Base-by-base conservation (phyloP, 2,888 invertebrate genomes). In the Gymnocheta viridis region DNA sequence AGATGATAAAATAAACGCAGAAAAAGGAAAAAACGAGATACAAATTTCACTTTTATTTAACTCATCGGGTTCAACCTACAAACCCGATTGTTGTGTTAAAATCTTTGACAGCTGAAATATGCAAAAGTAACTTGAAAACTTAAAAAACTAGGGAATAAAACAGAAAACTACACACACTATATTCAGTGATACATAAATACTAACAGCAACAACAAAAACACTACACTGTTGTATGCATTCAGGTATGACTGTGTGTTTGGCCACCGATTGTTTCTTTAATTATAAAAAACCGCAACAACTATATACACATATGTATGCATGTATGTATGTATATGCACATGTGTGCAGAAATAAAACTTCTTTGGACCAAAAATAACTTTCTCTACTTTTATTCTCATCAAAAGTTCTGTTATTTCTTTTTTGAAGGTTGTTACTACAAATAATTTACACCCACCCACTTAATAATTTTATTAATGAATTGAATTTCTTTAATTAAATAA, bases 1-100 rank as follows among this genome's bases (percentile, higher is more conserved):
- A 14, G 2, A 27, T 58, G 5, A 66, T 10, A 35, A 14, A 56
- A 54, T 44, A 64, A 19, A 24, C 6, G 19, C 41, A 72, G 27
- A 44, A 66, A 29, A 27, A n/a, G 4, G 69, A 64, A 38, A 66
- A 56, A 17, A 78, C 9, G n/a, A n/a, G n/a, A 73, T 14, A 22
- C 12, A 72, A 80, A 77, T 84, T 84, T 84, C 83, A 80, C 83
- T 84, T 84, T 84, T 80, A 58, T 70, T 80, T 60, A 64, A 69
- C 24, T 60, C 7, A 27, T 58, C 14, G 56, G 49, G 54, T 62
- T 44, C 54, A 76, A 54, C 44, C 51, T 51, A 70, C 49, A 70
- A 83, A 79, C 69, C 35, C 69, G 69, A 62, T 62, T 77, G 62
- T 41, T 22, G 35, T 49, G 69, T 54, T 62, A 17, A 56, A 27